These are phyloP conservation scores for Gopherus flavomarginatus DNA, from an alignment of 2,113 vertebrate species.

Conservation along the genomic window DNA sequence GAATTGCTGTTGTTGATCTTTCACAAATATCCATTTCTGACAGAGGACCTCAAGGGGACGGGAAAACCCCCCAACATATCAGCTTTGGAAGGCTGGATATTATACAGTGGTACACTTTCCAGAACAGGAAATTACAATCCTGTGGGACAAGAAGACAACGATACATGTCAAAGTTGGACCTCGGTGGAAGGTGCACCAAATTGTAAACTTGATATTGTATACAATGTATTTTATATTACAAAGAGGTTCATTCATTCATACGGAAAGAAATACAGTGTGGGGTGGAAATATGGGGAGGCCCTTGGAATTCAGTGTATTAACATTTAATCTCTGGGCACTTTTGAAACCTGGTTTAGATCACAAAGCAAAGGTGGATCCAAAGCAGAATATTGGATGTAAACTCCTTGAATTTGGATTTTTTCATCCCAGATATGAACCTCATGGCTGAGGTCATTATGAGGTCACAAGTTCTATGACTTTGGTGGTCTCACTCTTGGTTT, in stretches of 20 bases:
- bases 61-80: conserved; percentile 85
- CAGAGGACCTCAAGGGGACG: conserved; percentile 69
- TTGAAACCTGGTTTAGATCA: neutral
- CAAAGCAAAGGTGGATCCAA: neutral
- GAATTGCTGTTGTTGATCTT: neutral
- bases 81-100: conserved; percentile 93
- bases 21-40: conserved; percentile 46
- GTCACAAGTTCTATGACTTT: neutral
- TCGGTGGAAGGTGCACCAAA: conserved; percentile 90
- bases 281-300: neutral
- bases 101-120: conserved; percentile 93
- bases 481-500: no score
- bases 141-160: conserved; percentile 98
- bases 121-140: conserved; percentile 90
- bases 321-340: neutral
- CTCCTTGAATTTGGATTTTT: neutral
- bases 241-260: neutral
- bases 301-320: neutral
- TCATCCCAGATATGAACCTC: neutral
- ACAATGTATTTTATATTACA: neutral
- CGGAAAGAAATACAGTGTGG: neutral
- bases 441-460: neutral
- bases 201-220: neutral
- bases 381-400: neutral
- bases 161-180: conserved; percentile 95